Conservation (phyloP, 2,113 vertebrate species). For the Rhabdornis inornatus region DNA sequence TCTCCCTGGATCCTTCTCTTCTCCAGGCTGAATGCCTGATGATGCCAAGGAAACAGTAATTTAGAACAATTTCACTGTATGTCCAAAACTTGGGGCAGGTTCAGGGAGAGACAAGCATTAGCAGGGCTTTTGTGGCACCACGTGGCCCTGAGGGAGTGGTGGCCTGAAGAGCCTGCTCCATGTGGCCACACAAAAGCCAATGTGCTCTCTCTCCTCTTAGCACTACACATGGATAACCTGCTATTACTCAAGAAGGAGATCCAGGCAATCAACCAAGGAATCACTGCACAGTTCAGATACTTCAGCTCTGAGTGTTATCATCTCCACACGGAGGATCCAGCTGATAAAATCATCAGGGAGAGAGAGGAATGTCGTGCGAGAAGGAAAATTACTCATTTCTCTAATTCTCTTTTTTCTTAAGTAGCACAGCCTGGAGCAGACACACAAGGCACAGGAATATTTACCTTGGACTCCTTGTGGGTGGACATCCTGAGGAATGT, state of each 20-base stretch:
- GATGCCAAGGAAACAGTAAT: not conserved
- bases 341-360: not conserved
- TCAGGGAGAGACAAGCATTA: not conserved
- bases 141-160: not conserved
- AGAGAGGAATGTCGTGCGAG: not conserved
- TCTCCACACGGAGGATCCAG: not conserved
- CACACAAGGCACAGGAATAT: not conserved
- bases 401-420: not conserved
- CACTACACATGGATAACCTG: not conserved
- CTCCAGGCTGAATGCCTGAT: not conserved
- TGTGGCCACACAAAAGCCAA: not conserved
- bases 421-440: not conserved
- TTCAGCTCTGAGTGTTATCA: not conserved
- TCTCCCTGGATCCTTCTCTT: not conserved
- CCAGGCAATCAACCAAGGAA: not conserved
- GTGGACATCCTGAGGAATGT: slow-evolving; percentile 95
- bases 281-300: not conserved
- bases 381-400: not conserved
- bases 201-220: not conserved
- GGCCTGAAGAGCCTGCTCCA: not conserved
- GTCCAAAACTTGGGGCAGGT: not conserved
- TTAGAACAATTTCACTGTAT: not conserved
- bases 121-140: not conserved
- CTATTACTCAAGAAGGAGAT: not conserved
- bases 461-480: slow-evolving; percentile 96